These are phyloP conservation scores for Calephelis perditalis DNA, from an alignment of 2,888 invertebrate species.

Conservation along the genomic window DNA sequence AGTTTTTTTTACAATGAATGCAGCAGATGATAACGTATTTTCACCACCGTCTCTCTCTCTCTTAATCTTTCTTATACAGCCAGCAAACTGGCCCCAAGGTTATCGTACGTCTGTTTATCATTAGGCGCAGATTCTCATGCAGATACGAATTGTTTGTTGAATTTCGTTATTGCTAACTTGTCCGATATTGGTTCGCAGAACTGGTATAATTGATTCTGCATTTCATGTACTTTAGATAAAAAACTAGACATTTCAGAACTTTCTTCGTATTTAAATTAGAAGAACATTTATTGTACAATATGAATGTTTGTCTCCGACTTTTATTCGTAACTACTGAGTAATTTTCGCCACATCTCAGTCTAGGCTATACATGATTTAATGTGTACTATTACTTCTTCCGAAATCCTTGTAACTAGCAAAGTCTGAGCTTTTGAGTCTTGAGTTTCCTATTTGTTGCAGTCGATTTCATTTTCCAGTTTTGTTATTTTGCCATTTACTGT, in stretches of 20 bases:
- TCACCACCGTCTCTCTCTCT: not conserved
- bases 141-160: slow-evolving; percentile 40
- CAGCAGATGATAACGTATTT: not conserved
- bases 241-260: slow-evolving; percentile 11
- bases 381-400: slow-evolving; percentile 35
- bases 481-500: no score
- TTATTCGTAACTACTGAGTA: slow-evolving; percentile 37
- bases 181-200: slow-evolving; percentile 33
- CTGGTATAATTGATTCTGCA: slow-evolving; percentile 31
- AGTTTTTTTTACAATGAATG: slow-evolving; percentile 14
- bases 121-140: slow-evolving; percentile 20
- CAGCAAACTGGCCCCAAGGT: slow-evolving; percentile 22
- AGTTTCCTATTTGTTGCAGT: slow-evolving; percentile 24
- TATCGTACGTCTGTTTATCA: slow-evolving; percentile 21
- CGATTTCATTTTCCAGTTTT: no score
- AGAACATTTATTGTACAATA: slow-evolving; percentile 39
- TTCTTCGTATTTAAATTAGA: slow-evolving; percentile 23
- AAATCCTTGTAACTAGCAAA: slow-evolving; percentile 23
- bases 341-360: slow-evolving; percentile 37
- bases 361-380: slow-evolving; percentile 32
- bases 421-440: slow-evolving; percentile 34
- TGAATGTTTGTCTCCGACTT: slow-evolving; percentile 38
- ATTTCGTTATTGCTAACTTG: slow-evolving; percentile 36
- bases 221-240: slow-evolving; percentile 34
- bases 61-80: slow-evolving; percentile 25